Conservation (phyloP, 2,888 invertebrate genomes). For the Deroplatys truncata region DNA sequence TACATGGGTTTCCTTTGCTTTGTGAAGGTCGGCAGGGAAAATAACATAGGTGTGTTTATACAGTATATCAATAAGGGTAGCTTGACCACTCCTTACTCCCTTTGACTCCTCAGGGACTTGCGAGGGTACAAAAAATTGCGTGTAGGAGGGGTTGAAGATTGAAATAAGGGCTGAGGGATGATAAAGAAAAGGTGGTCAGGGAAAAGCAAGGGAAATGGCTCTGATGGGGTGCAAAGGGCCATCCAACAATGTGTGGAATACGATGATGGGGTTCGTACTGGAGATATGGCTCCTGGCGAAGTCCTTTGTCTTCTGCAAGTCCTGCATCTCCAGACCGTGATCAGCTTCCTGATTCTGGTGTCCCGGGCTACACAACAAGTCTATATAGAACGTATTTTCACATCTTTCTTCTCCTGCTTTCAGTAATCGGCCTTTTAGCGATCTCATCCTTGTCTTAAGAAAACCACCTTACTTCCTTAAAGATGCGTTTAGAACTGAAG, state of each 20-base stretch:
- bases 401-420: too few relatives aligned
- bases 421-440: too few relatives aligned
- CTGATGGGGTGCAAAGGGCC: not conserved
- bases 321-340: not conserved
- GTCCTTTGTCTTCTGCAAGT: not conserved
- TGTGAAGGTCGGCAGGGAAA: not conserved
- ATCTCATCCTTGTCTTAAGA: too few relatives aligned
- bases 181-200: not conserved
- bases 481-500: too few relatives aligned
- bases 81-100: not conserved
- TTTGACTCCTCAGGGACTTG: conserved; percentile 11
- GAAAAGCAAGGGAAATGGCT: not conserved
- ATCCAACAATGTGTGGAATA: not conserved
- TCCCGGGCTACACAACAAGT: too few relatives aligned
- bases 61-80: conserved; percentile 48
- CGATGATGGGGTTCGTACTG: not conserved
- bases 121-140: not conserved
- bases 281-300: not conserved
- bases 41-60: conserved; percentile 42
- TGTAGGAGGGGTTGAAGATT: conserved; percentile 2
- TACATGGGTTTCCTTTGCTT: not conserved
- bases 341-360: too few relatives aligned
- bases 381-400: too few relatives aligned
- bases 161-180: conserved; percentile 8
- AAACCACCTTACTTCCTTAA: too few relatives aligned